Evolutionary conservation across 2,113 vertebrate species (phyloP).

Genomic region (Misgurnus mizolepis): DNA sequence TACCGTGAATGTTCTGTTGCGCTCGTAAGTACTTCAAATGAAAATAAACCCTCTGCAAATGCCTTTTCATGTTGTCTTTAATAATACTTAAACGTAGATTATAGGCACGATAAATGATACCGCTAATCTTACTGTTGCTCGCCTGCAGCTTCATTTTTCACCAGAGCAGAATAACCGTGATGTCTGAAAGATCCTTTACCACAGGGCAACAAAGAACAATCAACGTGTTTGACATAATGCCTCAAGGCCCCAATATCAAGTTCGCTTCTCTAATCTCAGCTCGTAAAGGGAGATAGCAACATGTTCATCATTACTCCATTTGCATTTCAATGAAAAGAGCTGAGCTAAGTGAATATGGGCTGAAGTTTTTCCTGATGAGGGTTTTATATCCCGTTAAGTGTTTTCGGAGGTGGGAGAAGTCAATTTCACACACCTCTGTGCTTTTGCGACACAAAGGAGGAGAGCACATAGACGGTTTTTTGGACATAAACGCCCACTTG

Average conservation of each 20-base stretch:
- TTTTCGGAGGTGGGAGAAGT: constrained; percentile 12
- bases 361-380: constrained; percentile 34
- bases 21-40: not conserved
- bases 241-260: constrained; percentile 43
- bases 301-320: constrained; percentile 39
- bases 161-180: not conserved
- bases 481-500: constrained; percentile 19
- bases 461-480: not conserved
- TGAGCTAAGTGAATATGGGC: constrained; percentile 32
- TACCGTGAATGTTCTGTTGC: not conserved
- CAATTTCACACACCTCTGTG: constrained; percentile 24
- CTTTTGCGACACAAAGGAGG: constrained; percentile 10
- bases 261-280: constrained; percentile 45
- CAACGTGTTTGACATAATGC: constrained; percentile 40
- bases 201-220: constrained; percentile 31
- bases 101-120: not conserved
- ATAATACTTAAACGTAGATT: not conserved
- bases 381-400: constrained; percentile 12
- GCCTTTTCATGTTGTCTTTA: not conserved
- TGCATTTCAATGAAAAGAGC: constrained; percentile 50
- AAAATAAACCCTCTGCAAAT: not conserved
- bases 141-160: not conserved
- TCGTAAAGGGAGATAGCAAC: constrained; percentile 32
- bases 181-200: constrained; percentile 5
- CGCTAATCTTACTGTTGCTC: not conserved